phyloP scores from a whole-genome alignment of 2,797 vertebrate species.

The Pitangus sulphuratus region DNA sequence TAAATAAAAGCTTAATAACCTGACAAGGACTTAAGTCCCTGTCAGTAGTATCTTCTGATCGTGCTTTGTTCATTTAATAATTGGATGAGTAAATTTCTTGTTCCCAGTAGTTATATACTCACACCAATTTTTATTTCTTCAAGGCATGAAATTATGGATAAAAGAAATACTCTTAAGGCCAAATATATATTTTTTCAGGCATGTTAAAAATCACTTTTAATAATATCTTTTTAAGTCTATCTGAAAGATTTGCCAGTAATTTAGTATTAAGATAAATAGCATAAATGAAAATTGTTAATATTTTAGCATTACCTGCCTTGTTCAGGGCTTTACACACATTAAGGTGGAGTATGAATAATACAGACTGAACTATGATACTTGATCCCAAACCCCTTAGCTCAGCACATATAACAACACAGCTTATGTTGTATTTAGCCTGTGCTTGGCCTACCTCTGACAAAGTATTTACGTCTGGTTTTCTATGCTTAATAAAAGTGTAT shows the following conservation, averaged over 20 bases:
- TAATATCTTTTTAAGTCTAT: not conserved
- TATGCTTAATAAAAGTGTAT: not conserved
- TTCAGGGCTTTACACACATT: not conserved
- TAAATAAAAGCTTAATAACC: not conserved
- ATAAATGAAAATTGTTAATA: not conserved
- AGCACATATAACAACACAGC: not conserved
- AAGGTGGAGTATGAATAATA: not conserved
- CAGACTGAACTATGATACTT: not conserved
- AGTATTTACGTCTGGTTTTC: not conserved
- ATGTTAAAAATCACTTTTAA: not conserved
- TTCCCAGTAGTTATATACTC: not conserved
- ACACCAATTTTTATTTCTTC: not conserved
- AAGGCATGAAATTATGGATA: not conserved
- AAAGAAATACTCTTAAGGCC: not conserved
- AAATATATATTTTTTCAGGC: not conserved
- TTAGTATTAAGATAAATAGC: not conserved
- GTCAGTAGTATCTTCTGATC: not conserved
- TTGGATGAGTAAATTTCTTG: not conserved
- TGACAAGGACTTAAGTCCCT: not conserved
- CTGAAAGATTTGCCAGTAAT: not conserved
- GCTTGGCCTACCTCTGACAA: not conserved
- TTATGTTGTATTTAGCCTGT: not conserved
- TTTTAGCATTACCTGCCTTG: not conserved
- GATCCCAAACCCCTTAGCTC: not conserved
- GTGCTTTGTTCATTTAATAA: not conserved